Base-by-base conservation (phyloP, 1,140 invertebrate species). In the Diabrotica undecimpunctata region DNA sequence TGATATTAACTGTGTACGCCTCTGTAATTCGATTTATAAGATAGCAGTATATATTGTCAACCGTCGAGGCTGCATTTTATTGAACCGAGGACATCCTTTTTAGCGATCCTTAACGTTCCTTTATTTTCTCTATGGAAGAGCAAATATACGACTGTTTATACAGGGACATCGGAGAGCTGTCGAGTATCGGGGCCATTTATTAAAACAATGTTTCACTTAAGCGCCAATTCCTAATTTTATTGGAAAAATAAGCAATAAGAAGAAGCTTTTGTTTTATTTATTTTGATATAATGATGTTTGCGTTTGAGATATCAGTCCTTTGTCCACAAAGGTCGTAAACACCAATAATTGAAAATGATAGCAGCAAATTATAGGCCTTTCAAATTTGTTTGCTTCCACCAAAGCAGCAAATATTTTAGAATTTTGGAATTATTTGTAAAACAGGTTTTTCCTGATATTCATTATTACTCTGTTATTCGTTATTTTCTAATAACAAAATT, bases 91-190 rank as follows among this genome's bases (percentile, higher is more conserved):
- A 65, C 63, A 65, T 59, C 58, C 63, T 65, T 59, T 61, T 60
- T 65, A 65, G 54, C 12, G 55, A 57, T 41, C 37, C 62, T 57
- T 36, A 46, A 60, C 56, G 25, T n/a, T 65, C 57, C 9, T 53
- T 35, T 65, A 54, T 65, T 58, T 65, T 58, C n/a, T 59, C 56
- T 41, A 57, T 51, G 39, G 41, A 46, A 10, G 46, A 65, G 53
- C 64, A 65, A 65, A 65, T 61, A 64, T 57, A 51, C 39, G 62
- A 56, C 62, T 51, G 54, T 64, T 64, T 55, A 57, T 58, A 57
- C 55, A 57, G 55, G n/a, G 37, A 36, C 37, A 12, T 11, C 9
- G 12, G 36, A 57, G 55, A n/a, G 55, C 55, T 8, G n/a, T 57
- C 37, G 25, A 57, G 10, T 57, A 57, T 57, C 37, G 38, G 10